Evolutionary conservation across 1,140 invertebrate genomes (phyloP).

Genomic region (Lordiphosa clarofinis): DNA sequence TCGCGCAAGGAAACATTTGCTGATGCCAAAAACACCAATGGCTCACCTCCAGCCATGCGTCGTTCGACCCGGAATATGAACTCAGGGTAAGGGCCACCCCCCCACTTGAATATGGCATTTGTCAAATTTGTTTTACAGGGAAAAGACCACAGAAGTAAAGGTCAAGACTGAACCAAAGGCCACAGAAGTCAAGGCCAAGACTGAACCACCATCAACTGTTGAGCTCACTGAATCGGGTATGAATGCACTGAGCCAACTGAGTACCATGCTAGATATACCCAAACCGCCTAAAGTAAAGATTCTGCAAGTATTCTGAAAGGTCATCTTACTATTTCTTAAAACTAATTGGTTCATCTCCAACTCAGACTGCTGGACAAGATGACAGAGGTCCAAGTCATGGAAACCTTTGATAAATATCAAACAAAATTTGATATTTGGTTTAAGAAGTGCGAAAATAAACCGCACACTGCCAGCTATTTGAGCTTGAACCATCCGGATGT

Average conservation of each 20-base stretch:
- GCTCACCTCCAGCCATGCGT: conserved; percentile 13
- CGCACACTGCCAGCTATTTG: conserved; percentile 35
- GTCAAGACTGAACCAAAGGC: neutral
- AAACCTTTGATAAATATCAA: conserved; percentile 50
- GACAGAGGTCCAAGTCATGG: conserved; percentile 33
- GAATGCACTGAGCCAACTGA: conserved; percentile 21
- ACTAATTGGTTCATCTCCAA: conserved; percentile 11
- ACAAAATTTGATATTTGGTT: conserved; percentile 45
- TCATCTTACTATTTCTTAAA: too few relatives aligned
- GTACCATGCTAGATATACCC: conserved; percentile 27
- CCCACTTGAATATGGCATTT: neutral
- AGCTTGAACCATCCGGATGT: conserved; percentile 44
- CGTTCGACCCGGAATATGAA: conserved; percentile 40
- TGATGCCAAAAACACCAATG: conserved; percentile 9
- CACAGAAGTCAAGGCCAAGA: neutral
- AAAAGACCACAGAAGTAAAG: conserved; percentile 2
- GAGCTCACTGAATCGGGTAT: conserved; percentile 17
- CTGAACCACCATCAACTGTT: conserved; percentile 1
- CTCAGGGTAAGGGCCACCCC: conserved; percentile 29
- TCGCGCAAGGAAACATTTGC: neutral
- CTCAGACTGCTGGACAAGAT: conserved; percentile 49
- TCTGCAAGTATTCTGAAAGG: conserved; percentile 29
- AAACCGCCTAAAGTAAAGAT: conserved; percentile 51
- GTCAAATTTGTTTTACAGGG: neutral
- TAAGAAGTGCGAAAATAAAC: conserved; percentile 29